Evolutionary conservation across 2,113 vertebrate genomes (phyloP).

Genomic region (Ginglymostoma cirratum): DNA sequence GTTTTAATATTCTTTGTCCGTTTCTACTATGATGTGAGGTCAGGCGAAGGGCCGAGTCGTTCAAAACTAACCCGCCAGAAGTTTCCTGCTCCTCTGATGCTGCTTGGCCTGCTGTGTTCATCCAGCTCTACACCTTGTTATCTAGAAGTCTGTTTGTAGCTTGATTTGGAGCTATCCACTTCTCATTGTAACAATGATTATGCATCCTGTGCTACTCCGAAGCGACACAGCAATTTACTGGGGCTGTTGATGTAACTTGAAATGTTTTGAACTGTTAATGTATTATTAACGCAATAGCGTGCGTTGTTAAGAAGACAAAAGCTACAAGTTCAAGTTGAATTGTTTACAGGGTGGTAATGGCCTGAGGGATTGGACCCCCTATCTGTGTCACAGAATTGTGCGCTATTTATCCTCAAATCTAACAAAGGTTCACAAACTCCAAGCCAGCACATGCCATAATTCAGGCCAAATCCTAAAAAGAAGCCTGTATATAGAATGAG

Average conservation of each 20-base stretch:
- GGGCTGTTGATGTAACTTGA: background rate
- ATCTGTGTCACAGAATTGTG: background rate
- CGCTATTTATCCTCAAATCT: background rate
- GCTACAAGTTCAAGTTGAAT: background rate
- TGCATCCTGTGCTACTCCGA: background rate
- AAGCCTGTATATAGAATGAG: background rate
- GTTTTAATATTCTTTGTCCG: background rate
- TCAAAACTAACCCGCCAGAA: background rate
- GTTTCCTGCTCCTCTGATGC: too few species aligned
- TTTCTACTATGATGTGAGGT: background rate
- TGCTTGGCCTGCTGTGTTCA: too few species aligned
- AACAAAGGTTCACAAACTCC: background rate
- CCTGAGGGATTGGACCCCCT: background rate
- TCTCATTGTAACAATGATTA: background rate
- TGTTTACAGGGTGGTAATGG: background rate
- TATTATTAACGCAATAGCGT: background rate
- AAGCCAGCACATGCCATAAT: background rate
- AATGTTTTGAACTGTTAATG: background rate
- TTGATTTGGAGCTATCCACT: background rate
- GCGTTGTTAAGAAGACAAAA: background rate
- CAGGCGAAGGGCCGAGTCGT: background rate
- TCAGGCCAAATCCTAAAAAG: background rate
- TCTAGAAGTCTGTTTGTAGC: background rate
- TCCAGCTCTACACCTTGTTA: too few species aligned
- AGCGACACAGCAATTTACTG: background rate